Conservation (phyloP, 2,113 vertebrate species). For the Conger conger region DNA sequence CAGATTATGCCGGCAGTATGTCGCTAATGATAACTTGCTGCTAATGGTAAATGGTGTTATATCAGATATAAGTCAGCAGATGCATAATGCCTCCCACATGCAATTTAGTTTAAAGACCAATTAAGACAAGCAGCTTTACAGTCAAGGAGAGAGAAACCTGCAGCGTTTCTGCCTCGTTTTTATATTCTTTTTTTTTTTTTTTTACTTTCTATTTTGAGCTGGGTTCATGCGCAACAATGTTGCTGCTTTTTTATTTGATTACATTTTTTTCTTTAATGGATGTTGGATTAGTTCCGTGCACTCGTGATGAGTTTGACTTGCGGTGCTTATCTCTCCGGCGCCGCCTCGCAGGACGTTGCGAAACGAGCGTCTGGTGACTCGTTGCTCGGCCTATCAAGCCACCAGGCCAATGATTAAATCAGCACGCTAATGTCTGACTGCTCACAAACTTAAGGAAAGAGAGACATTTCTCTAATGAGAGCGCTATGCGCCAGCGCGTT, state of each 20-base stretch:
- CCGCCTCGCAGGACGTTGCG: background rate
- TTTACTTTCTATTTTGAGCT: conserved; percentile 23
- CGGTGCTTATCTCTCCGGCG: background rate
- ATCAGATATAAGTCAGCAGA: conserved; percentile 32
- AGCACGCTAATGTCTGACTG: background rate
- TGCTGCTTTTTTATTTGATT: conserved; percentile 36
- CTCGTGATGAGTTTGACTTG: background rate
- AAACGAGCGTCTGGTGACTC: background rate
- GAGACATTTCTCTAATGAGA: background rate
- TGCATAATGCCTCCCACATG: conserved; percentile 25
- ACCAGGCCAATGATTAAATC: background rate
- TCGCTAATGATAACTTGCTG: conserved; percentile 31
- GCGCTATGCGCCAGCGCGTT: background rate
- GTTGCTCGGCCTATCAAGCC: background rate
- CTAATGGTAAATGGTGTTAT: conserved; percentile 41
- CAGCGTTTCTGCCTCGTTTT: background rate
- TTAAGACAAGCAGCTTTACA: conserved; percentile 46
- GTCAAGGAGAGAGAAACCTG: conserved; percentile 34
- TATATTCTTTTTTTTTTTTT: background rate
- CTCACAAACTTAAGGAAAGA: background rate
- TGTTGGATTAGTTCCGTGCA: background rate
- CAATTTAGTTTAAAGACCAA: conserved; percentile 51
- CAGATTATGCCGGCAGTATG: conserved; percentile 40
- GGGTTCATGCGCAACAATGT: conserved; percentile 40
- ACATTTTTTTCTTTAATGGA: background rate